A percentile compares a stretch with the other conserved stretches of the same genome.
Evolutionary conservation across 2,113 vertebrate species (phyloP).

Genomic region (Mustelus asterias): DNA sequence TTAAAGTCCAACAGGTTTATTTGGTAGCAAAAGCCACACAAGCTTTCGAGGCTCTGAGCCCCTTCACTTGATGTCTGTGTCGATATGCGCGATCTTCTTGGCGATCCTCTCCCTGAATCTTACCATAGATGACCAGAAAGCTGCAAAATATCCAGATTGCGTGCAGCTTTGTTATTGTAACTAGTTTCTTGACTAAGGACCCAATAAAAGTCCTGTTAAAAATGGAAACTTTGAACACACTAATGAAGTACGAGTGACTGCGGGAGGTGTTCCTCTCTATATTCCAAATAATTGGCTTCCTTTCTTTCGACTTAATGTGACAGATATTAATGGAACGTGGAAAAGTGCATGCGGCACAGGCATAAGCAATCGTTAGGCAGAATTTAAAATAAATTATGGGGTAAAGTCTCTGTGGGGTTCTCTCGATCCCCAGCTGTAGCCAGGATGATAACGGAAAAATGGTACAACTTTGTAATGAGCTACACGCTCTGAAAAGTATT

Average conservation of each 20-base stretch:
- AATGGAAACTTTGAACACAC: neutral
- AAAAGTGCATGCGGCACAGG: neutral
- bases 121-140: neutral
- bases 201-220: neutral
- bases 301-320: neutral
- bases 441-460: neutral
- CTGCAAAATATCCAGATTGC: neutral
- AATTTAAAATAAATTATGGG: neutral
- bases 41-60: no score
- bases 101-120: neutral
- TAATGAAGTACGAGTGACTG: neutral
- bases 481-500: neutral
- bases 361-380: neutral
- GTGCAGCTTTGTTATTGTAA: neutral
- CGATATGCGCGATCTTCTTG: no score
- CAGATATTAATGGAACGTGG: neutral
- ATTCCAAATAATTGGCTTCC: neutral
- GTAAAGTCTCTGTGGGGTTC: neutral
- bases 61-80: no score
- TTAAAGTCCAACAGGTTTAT: no score
- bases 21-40: no score
- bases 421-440: neutral
- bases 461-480: neutral
- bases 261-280: neutral
- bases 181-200: neutral